Percentiles rank a stretch among this genome's conserved stretches.
Conservation (phyloP, 2,888 invertebrate species). For the Dynastes hyllus region DNA sequence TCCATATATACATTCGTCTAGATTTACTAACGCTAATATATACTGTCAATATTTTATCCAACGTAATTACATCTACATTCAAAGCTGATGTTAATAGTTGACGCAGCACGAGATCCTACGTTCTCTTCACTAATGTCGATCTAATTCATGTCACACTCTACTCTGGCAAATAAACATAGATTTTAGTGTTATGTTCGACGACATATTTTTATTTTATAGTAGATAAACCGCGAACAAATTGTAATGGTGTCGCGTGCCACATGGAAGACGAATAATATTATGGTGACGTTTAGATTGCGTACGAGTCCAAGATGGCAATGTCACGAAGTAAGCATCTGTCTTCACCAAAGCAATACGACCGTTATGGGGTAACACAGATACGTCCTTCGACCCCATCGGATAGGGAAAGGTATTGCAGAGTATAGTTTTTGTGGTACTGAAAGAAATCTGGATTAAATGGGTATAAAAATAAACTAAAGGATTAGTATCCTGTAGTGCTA, state of each 20-base stretch:
- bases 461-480: no score
- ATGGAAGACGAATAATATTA: constrained; percentile 35
- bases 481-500: no score
- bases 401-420: not conserved
- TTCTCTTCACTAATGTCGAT: constrained; percentile 7
- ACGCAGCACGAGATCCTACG: constrained; percentile 20
- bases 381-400: constrained; percentile 36
- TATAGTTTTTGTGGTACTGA: no score
- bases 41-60: constrained; percentile 27
- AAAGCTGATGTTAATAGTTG: constrained; percentile 17
- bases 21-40: constrained; percentile 14
- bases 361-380: constrained; percentile 54
- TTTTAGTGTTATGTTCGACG: constrained; percentile 34
- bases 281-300: no score
- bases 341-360: constrained; percentile 49
- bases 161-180: constrained; percentile 37
- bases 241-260: constrained; percentile 52
- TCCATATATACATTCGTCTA: constrained; percentile 3
- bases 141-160: constrained; percentile 19
- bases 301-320: constrained; percentile 39
- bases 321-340: constrained; percentile 52
- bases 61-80: constrained; percentile 32
- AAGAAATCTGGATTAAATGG: no score
- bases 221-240: constrained; percentile 45
- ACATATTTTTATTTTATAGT: constrained; percentile 40